phyloP scores from a whole-genome alignment of 2,113 vertebrate species.

The Girardinichthys multiradiatus region DNA sequence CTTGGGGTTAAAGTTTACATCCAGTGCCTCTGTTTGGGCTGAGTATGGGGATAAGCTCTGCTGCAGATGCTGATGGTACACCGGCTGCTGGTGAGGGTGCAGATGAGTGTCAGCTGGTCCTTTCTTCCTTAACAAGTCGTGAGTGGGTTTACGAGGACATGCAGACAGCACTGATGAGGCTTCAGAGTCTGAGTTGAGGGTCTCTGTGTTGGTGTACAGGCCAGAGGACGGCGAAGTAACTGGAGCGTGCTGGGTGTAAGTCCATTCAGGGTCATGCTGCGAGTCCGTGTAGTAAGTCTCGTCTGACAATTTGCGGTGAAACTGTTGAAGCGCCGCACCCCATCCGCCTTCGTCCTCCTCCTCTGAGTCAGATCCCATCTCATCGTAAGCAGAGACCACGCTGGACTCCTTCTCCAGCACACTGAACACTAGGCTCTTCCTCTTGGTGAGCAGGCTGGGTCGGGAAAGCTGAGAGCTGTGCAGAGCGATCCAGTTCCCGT shows the following conservation, averaged over 20 bases:
- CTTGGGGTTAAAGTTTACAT: conserved; percentile 94
- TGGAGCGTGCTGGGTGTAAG: conserved; percentile 78
- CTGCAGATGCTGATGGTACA: conserved; percentile 59
- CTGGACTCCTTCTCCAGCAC: conserved; percentile 89
- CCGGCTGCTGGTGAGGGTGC: conserved; percentile 63
- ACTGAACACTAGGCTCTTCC: conserved; percentile 88
- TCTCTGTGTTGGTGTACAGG: conserved; percentile 87
- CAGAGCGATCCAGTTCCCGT: conserved; percentile 95
- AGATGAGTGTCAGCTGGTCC: conserved; percentile 59
- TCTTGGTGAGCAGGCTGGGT: conserved; percentile 87
- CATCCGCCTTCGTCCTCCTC: conserved; percentile 77
- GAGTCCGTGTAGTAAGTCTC: conserved; percentile 82
- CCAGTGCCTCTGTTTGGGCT: conserved; percentile 77
- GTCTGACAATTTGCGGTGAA: conserved; percentile 73
- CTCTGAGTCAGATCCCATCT: conserved; percentile 89
- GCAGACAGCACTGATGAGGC: conserved; percentile 84
- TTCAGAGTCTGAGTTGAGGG: conserved; percentile 89
- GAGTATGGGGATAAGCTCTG: conserved; percentile 58
- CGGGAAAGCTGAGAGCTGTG: conserved; percentile 83
- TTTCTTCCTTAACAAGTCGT: conserved; percentile 79
- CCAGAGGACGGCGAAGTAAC: conserved; percentile 85
- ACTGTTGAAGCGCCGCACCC: conserved; percentile 70
- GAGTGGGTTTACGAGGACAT: conserved; percentile 68
- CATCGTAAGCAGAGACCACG: conserved; percentile 89
- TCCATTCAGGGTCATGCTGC: conserved; percentile 82